Conservation (phyloP, 2,797 vertebrate genomes). For the Enoplosus armatus region DNA sequence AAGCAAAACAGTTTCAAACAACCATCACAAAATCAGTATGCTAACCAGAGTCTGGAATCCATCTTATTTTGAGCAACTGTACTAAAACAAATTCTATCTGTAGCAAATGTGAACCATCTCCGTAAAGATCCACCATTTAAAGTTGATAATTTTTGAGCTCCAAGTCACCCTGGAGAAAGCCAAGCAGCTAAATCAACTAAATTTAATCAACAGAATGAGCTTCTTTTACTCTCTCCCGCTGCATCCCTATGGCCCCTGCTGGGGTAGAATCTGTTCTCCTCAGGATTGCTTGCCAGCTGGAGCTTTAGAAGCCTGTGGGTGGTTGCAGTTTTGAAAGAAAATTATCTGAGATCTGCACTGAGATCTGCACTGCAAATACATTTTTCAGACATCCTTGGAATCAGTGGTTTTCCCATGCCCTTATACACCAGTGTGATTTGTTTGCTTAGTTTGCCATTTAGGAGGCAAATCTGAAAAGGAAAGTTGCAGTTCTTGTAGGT, state of each 20-base stretch:
- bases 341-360: constrained; percentile 78
- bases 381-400: constrained; percentile 72
- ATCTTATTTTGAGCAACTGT: constrained; percentile 46
- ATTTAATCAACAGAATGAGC: constrained; percentile 84
- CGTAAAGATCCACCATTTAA: constrained; percentile 74
- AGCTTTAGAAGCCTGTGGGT: constrained; percentile 82
- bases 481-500: constrained; percentile 38
- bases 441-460: constrained; percentile 72
- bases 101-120: constrained; percentile 58
- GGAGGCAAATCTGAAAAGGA: constrained; percentile 54
- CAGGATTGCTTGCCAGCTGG: constrained; percentile 83
- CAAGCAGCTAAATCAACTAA: constrained; percentile 83
- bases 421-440: constrained; percentile 59
- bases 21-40: constrained; percentile 41
- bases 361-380: constrained; percentile 77
- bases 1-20: constrained; percentile 40
- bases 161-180: constrained; percentile 75
- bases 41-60: constrained; percentile 37
- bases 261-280: constrained; percentile 84
- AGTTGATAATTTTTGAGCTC: constrained; percentile 77
- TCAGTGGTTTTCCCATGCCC: constrained; percentile 71
- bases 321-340: constrained; percentile 84
- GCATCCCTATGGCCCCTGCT: constrained; percentile 82
- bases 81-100: constrained; percentile 50
- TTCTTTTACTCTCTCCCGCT: constrained; percentile 80